phyloP scores from a whole-genome alignment of 2,797 vertebrate genomes.

The Heliangelus exortis region DNA sequence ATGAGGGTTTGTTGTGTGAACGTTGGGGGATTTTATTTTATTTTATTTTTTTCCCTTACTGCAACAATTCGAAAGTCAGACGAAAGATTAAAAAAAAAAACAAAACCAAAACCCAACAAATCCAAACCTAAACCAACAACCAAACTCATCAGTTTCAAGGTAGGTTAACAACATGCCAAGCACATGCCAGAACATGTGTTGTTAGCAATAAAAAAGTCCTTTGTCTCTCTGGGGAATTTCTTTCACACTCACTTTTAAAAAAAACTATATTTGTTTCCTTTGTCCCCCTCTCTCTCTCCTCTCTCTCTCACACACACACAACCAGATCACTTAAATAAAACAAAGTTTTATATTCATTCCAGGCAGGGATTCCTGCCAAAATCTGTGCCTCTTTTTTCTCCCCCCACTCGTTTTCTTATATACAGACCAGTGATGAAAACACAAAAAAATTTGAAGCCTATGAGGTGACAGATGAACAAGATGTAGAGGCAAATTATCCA shows the following conservation, averaged over 20 bases:
- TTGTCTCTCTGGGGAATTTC: slow-evolving; percentile 65
- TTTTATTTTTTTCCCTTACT: not conserved
- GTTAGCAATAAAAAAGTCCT: slow-evolving; percentile 58
- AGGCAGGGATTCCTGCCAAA: slow-evolving; percentile 53
- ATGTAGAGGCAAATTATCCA: slow-evolving; percentile 41
- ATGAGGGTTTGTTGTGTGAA: not conserved
- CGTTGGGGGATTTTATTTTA: not conserved
- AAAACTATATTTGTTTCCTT: slow-evolving; percentile 69
- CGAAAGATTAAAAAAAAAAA: not conserved
- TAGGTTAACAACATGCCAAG: slow-evolving; percentile 41
- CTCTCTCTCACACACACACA: not conserved
- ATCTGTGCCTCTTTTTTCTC: slow-evolving; percentile 21
- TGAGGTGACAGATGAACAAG: slow-evolving; percentile 66
- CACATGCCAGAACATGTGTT: slow-evolving; percentile 60
- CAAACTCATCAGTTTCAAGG: slow-evolving; percentile 26
- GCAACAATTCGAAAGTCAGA: not conserved
- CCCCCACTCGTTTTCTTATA: slow-evolving; percentile 27
- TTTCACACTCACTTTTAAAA: slow-evolving; percentile 56
- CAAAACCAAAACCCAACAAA: not conserved
- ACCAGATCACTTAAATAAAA: slow-evolving; percentile 65
- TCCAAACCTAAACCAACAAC: not conserved
- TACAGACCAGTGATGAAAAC: slow-evolving; percentile 57
- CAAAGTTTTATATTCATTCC: slow-evolving; percentile 70
- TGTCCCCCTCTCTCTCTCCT: not conserved
- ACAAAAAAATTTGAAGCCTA: slow-evolving; percentile 56